phyloP scores from a whole-genome alignment of 2,888 invertebrate species.

The Dicycla oo region DNA sequence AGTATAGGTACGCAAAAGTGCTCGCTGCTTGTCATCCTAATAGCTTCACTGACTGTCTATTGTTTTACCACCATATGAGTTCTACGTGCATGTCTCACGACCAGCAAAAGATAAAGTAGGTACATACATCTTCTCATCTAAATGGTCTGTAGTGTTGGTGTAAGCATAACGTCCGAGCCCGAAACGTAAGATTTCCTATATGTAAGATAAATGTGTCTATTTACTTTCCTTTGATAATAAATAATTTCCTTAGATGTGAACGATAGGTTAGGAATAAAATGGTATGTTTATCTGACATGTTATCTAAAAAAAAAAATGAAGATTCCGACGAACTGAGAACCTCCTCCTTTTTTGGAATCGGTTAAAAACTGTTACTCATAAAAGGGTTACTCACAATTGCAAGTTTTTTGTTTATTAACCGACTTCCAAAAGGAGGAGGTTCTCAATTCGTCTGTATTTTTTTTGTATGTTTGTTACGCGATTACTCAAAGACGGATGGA shows the following conservation, averaged over 20 bases:
- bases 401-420: too few species aligned
- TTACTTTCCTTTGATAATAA: conserved; percentile 19
- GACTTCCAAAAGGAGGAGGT: too few species aligned
- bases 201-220: conserved; percentile 27
- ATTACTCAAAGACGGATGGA: too few species aligned
- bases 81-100: neutral
- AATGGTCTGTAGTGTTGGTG: conserved; percentile 13
- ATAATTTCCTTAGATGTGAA: conserved; percentile 18
- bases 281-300: neutral
- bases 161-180: conserved; percentile 16
- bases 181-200: conserved; percentile 28
- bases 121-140: too few species aligned
- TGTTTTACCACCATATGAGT: neutral
- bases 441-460: too few species aligned
- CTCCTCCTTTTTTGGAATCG: too few species aligned
- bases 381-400: neutral
- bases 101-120: neutral
- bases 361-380: neutral
- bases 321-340: too few species aligned
- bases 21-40: too few species aligned
- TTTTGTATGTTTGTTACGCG: too few species aligned
- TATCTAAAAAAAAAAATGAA: too few species aligned
- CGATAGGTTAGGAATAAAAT: neutral
- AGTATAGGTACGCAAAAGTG: too few species aligned
- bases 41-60: neutral